Percentiles rank a stretch among this genome's conserved stretches.
Evolutionary conservation across 2,888 invertebrate genomes (phyloP).

Genomic region (Uloborus plumipes): DNA sequence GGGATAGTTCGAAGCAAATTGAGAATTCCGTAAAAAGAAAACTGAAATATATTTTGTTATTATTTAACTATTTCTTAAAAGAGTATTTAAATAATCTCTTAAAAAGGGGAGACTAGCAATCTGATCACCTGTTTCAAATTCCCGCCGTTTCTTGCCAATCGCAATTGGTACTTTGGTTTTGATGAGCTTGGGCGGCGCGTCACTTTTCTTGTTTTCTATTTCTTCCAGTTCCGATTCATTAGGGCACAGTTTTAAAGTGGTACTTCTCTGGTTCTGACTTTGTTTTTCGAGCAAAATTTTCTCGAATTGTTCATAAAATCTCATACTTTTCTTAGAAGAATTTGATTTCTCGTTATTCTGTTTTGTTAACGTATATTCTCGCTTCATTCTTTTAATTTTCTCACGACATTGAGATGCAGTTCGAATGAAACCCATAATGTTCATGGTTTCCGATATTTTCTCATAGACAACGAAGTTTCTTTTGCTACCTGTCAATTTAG

Average conservation of each 20-base stretch:
- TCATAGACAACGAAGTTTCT: slow-evolving; percentile 46
- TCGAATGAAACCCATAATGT: slow-evolving; percentile 34
- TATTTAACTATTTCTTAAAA: no score
- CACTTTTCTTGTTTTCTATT: neutral
- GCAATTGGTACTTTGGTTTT: no score
- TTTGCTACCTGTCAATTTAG: slow-evolving; percentile 42
- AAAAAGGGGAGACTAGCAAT: no score
- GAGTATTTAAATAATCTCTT: no score
- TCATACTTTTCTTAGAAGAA: slow-evolving; percentile 44
- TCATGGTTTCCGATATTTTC: slow-evolving; percentile 58
- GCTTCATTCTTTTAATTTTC: slow-evolving; percentile 62
- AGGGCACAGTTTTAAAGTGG: slow-evolving; percentile 7
- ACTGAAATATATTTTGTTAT: no score
- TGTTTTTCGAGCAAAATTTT: slow-evolving; percentile 48
- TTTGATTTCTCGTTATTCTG: slow-evolving; percentile 29
- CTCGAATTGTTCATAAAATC: slow-evolving; percentile 56
- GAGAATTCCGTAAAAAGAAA: no score
- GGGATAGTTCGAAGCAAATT: no score
- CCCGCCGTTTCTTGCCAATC: no score
- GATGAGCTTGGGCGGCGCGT: no score
- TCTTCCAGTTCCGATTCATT: slow-evolving; percentile 19
- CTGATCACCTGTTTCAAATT: no score
- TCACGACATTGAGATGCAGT: slow-evolving; percentile 55
- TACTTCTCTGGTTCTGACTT: slow-evolving; percentile 19
- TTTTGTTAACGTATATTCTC: slow-evolving; percentile 52